Percentiles rank a stretch among this genome's conserved stretches.
Evolutionary conservation across 1,140 invertebrate species (phyloP).

Genomic region (Zaprionus davidi): DNA sequence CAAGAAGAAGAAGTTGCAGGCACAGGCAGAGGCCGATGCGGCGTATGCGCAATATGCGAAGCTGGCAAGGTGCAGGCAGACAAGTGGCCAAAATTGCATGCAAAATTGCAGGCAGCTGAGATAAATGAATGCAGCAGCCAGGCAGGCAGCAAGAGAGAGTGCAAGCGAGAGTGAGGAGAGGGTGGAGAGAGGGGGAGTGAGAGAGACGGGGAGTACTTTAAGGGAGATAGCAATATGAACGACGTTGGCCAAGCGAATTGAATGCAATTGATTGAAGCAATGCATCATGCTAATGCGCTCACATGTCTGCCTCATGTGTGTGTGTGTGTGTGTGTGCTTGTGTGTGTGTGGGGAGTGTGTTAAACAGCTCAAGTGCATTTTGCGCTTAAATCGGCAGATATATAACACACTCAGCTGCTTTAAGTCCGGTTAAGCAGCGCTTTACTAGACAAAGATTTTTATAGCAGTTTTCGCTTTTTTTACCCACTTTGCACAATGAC

Average conservation of each 20-base stretch:
- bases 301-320: neutral
- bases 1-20: constrained; percentile 12
- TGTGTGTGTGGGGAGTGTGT: neutral
- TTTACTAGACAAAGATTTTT: neutral
- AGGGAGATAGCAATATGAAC: constrained; percentile 24
- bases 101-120: neutral
- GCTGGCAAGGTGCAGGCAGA: constrained; percentile 10
- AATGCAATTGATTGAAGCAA: constrained; percentile 46
- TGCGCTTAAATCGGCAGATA: neutral
- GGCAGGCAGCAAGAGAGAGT: neutral
- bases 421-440: neutral
- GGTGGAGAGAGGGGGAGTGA: too few relatives aligned
- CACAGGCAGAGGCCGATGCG: constrained; percentile 31
- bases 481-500: neutral
- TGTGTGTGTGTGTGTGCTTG: too few relatives aligned
- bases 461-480: neutral
- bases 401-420: neutral
- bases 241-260: constrained; percentile 34
- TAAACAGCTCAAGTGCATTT: constrained; percentile 11
- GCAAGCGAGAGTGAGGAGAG: constrained; percentile 31
- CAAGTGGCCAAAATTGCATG: constrained; percentile 31
- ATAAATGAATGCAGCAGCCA: constrained; percentile 3
- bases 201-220: neutral
- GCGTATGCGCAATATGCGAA: constrained; percentile 64
- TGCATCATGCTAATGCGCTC: constrained; percentile 43